Evolutionary conservation across 2,113 vertebrate species (phyloP).

Genomic region (Pithys albifrons): DNA sequence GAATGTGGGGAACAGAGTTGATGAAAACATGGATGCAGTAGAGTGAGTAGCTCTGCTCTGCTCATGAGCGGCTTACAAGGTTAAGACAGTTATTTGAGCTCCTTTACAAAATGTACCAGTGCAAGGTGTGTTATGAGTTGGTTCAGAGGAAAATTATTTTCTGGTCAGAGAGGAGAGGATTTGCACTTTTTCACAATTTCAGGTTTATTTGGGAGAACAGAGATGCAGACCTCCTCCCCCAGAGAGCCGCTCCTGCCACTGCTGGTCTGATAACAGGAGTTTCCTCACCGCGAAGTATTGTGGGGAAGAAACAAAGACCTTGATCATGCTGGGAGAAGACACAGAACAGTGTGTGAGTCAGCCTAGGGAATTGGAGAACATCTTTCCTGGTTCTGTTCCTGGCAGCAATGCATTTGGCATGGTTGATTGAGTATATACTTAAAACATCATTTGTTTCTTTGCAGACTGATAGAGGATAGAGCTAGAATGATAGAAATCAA

Average conservation of each 20-base stretch:
- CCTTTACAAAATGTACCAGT: background rate
- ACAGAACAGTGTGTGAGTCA: background rate
- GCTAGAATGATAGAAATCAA: background rate
- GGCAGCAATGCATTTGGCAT: background rate
- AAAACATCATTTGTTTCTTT: background rate
- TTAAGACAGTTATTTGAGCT: background rate
- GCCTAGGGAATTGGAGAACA: background rate
- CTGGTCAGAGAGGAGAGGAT: background rate
- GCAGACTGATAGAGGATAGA: background rate
- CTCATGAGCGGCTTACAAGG: background rate
- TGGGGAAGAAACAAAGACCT: background rate
- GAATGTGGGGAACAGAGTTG: background rate
- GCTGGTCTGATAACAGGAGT: accelerated
- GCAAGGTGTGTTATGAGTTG: background rate
- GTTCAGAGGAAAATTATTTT: background rate
- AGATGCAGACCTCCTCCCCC: background rate
- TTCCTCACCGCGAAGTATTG: background rate
- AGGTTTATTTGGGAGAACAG: background rate
- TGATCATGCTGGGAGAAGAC: background rate
- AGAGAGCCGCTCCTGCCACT: background rate
- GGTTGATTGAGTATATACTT: background rate
- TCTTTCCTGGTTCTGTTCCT: background rate
- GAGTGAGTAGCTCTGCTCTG: background rate
- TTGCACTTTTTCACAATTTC: background rate
- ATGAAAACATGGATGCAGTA: background rate